Evolutionary conservation across 2,113 vertebrate species (phyloP).

Genomic region (Scopus umbretta): DNA sequence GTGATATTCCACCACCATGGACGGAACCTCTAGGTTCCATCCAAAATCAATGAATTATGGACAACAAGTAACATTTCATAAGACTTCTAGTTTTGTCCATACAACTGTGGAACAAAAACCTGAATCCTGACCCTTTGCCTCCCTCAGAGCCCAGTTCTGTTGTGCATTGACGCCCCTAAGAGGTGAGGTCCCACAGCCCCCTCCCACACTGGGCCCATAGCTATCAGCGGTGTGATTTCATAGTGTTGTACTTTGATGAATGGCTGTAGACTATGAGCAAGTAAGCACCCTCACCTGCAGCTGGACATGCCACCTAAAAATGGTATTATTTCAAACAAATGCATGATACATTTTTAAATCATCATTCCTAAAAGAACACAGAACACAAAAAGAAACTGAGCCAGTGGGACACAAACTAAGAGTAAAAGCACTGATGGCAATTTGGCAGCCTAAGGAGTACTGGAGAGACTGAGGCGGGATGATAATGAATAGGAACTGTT

Average conservation of each 20-base stretch:
- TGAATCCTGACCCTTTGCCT: neutral
- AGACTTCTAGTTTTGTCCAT: neutral
- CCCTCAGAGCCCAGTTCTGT: neutral
- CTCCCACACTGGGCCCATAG: neutral
- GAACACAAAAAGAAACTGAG: neutral
- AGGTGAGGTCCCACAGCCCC: neutral
- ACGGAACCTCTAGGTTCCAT: neutral
- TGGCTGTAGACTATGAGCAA: neutral
- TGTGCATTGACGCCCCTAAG: neutral
- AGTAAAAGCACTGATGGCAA: slow-evolving; percentile 19
- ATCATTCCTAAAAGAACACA: neutral
- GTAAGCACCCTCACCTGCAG: neutral
- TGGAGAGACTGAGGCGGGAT: neutral
- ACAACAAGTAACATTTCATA: neutral
- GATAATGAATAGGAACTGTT: slow-evolving; percentile 39
- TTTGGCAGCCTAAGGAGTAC: slow-evolving; percentile 4
- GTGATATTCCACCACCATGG: neutral
- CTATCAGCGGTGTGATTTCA: neutral
- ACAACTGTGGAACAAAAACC: neutral
- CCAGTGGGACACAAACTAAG: neutral
- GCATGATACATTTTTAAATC: neutral
- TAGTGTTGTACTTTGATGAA: neutral
- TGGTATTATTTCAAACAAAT: neutral
- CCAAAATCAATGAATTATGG: neutral
- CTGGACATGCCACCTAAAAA: neutral